Evolutionary conservation across 2,113 vertebrate species (phyloP).

Genomic region (Echinops telfairi): DNA sequence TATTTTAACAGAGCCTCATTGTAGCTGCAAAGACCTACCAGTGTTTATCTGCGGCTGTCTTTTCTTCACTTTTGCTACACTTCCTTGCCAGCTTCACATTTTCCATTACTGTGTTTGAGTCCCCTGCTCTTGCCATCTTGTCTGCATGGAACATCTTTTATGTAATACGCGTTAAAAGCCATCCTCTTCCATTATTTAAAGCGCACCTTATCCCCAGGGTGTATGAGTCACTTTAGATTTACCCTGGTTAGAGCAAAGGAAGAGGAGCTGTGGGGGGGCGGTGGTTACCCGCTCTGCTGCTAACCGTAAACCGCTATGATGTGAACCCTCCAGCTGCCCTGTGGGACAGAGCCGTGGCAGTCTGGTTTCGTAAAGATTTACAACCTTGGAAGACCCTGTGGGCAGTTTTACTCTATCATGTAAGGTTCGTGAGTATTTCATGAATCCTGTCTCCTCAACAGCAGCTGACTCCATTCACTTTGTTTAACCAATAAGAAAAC

Average conservation of each 20-base stretch:
- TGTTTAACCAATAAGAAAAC: slow-evolving; percentile 3
- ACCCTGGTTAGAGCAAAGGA: neutral
- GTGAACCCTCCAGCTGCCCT: neutral
- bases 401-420: neutral
- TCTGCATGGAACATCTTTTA: slow-evolving; percentile 63
- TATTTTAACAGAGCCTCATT: neutral
- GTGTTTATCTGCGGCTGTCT: slow-evolving; percentile 7
- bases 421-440: neutral
- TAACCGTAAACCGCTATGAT: neutral
- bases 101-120: neutral
- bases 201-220: neutral
- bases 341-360: too few relatives aligned
- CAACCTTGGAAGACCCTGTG: neutral
- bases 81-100: slow-evolving; percentile 13
- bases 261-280: neutral
- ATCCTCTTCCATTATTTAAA: slow-evolving; percentile 64
- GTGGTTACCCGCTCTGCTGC: neutral
- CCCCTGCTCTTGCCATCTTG: slow-evolving; percentile 51
- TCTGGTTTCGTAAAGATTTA: too few relatives aligned
- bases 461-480: neutral
- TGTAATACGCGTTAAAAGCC: slow-evolving; percentile 58
- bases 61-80: neutral
- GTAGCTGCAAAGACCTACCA: neutral
- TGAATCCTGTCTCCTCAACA: slow-evolving; percentile 34
- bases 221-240: slow-evolving; percentile 43